Conservation (phyloP, 2,797 vertebrate genomes). For the Enteromius treurensis region DNA sequence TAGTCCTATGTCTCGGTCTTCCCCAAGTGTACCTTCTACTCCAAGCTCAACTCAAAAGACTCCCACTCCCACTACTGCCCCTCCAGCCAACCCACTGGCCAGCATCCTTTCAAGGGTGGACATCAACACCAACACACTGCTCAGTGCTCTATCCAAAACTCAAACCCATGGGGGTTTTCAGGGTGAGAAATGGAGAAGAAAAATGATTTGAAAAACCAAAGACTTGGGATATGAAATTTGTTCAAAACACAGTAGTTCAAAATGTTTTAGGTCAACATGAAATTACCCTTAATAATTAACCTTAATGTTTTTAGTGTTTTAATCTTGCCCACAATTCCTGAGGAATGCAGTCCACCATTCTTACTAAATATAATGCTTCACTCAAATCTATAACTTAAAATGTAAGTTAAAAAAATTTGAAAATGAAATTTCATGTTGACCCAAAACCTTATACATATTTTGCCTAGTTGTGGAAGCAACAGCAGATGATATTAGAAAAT, state of each 20-base stretch:
- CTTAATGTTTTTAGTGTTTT: neutral
- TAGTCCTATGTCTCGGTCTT: constrained; percentile 79
- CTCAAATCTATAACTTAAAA: neutral
- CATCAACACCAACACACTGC: constrained; percentile 86
- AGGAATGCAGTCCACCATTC: neutral
- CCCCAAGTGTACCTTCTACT: constrained; percentile 63
- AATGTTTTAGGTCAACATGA: constrained; percentile 20
- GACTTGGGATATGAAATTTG: neutral
- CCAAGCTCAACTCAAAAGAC: constrained; percentile 67
- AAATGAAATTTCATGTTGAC: constrained; percentile 5
- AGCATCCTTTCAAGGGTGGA: constrained; percentile 93
- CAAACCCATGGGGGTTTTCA: constrained; percentile 79
- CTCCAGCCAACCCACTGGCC: constrained; percentile 81
- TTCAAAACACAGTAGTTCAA: neutral
- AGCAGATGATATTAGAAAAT: neutral
- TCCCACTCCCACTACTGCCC: constrained; percentile 69
- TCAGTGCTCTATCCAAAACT: constrained; percentile 91
- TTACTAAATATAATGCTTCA: neutral
- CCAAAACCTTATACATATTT: neutral
- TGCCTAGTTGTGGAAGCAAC: constrained; percentile 6
- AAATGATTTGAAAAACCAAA: neutral
- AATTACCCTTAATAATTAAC: neutral
- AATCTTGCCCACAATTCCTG: neutral
- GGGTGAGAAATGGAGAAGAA: constrained; percentile 75
- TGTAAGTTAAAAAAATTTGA: neutral